Conservation (phyloP, 92 coral and sea anemone species). For the Epizoanthus scotinus region DNA sequence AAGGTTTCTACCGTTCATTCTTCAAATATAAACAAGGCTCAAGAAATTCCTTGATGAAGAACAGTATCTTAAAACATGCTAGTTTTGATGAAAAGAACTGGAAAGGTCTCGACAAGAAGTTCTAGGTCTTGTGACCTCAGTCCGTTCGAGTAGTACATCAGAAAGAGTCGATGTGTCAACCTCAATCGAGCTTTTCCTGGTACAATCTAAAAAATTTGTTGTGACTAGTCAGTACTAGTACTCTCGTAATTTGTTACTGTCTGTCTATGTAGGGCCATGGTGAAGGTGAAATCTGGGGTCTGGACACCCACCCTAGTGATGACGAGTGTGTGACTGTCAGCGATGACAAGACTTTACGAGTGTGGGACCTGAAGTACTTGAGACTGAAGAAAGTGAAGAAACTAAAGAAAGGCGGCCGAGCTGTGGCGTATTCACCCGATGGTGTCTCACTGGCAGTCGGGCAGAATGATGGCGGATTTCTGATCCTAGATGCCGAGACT, state of each 20-base stretch:
- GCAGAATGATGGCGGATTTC: conserved; percentile 93
- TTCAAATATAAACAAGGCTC: no score
- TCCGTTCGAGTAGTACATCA: no score
- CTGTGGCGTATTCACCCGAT: conserved; percentile 92
- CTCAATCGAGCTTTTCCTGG: no score
- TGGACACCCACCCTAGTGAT: conserved; percentile 92
- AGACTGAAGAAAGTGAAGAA: conserved; percentile 95
- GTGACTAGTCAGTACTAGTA: no score
- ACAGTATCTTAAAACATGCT: no score
- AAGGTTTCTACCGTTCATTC: no score
- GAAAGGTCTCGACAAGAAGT: no score
- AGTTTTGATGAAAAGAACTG: no score
- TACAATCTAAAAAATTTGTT: no score
- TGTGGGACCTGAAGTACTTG: conserved; percentile 91
- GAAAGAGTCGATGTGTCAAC: no score
- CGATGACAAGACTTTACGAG: conserved; percentile 93
- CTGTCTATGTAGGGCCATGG: conserved; percentile 81
- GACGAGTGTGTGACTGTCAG: conserved; percentile 96
- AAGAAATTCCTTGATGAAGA: no score
- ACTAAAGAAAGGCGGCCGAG: conserved; percentile 88
- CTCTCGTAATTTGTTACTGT: background rate
- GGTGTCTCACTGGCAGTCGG: conserved; percentile 93
- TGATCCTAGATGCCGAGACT: conserved; percentile 80
- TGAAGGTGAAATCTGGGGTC: conserved; percentile 99
- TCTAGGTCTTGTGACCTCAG: no score